Base-by-base conservation (phyloP, 2,113 vertebrate species). In the Amazona vittata region DNA sequence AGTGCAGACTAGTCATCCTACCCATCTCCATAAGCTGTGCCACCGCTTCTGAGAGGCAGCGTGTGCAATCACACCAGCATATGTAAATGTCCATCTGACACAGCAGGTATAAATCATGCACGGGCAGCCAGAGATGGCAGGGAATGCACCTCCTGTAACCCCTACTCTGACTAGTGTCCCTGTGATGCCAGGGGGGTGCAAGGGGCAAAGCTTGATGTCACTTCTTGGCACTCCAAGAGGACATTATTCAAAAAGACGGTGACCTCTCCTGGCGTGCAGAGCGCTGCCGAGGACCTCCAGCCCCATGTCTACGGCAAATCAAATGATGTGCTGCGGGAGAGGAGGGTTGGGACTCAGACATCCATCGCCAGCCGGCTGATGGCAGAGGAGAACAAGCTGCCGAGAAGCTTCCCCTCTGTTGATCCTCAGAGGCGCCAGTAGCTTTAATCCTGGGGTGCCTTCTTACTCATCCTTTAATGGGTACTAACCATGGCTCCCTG, bases 151-250 rank as follows among this genome's bases (percentile, higher is more conserved):
- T 89, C 90, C 80, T 57, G 15, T 84, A 75, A 91, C 87, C 96
- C 69, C 62, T 39, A 5, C 79, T 75, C 73, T 85, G 79, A 53
- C 52, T 37, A 59, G 74, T 44, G 0, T 92, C 76, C 84, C 35
- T 19, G 47, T 13, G 52, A 73, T 93, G 75, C 75, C 49, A 33
- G 49, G n/a, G 65, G 79, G 84, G 44, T 57, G 77, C 89, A 91
- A 65, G 83, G 95, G 95, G 89, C 94, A 93, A 75, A 92, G 89
- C 95, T 53, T 91, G 91, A 94, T 96, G 93, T 95, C 92, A 95
- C 91, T 94, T 83, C 69, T 90, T 90, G 94, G 94, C 85, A 44
- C 80, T 74, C 59, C 4, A 10, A 7, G 77, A 82, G 73, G 86
- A 70, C 0, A 12, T 94, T 91, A 91, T 84, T 91, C 91, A 76